Evolutionary conservation across 2,797 vertebrate genomes (phyloP).

Genomic region (Pipistrellus nathusii): DNA sequence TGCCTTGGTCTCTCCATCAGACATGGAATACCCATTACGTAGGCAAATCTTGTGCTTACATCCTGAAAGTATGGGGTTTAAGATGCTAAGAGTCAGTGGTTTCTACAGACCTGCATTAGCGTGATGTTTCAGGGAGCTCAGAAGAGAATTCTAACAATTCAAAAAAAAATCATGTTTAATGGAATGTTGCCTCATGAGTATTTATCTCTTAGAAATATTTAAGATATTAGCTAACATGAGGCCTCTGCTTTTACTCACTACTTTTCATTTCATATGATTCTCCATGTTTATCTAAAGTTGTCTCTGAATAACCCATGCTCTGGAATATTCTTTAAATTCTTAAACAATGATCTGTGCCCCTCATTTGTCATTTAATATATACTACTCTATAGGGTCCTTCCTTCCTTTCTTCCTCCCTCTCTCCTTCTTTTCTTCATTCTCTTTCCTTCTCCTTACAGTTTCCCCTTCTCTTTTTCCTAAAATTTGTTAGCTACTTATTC

Average conservation of each 20-base stretch:
- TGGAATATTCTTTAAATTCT: conserved; percentile 27
- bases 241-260: conserved; percentile 58
- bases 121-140: neutral
- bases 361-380: neutral
- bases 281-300: conserved; percentile 20
- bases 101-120: neutral
- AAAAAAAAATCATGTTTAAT: conserved; percentile 11
- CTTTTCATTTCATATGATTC: neutral
- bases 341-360: conserved; percentile 1
- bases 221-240: conserved; percentile 20
- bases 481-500: neutral
- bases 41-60: neutral
- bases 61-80: conserved; percentile 4
- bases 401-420: no score
- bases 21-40: neutral
- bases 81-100: neutral
- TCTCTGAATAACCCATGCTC: neutral
- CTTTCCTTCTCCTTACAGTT: neutral
- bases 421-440: neutral
- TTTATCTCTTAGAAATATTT: conserved; percentile 65
- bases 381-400: neutral
- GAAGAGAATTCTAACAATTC: conserved; percentile 48
- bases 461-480: neutral
- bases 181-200: conserved; percentile 4
- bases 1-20: neutral